These are phyloP conservation scores for Poecilia picta DNA, from an alignment of 2,797 vertebrate species.

Conservation along the genomic window DNA sequence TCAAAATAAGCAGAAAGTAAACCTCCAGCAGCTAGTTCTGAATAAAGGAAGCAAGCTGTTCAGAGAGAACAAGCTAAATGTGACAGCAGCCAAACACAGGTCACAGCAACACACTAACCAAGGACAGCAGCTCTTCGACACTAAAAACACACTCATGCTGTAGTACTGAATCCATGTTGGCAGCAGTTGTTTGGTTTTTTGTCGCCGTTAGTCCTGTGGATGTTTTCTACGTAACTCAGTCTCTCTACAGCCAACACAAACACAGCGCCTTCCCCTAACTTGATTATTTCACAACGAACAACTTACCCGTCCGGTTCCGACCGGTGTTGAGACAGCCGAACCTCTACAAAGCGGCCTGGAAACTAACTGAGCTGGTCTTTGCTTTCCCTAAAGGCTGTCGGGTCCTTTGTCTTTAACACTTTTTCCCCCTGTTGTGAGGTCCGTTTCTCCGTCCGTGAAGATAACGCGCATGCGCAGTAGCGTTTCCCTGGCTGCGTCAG, in stretches of 20 bases:
- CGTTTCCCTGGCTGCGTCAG: slow-evolving; percentile 73
- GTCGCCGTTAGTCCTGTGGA: slow-evolving; percentile 23
- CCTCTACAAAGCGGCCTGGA: slow-evolving; percentile 9
- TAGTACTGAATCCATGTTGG: slow-evolving; percentile 11
- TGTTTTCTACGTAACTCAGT: slow-evolving; percentile 63
- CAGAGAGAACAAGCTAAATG: slow-evolving; percentile 55
- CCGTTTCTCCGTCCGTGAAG: slow-evolving; percentile 38
- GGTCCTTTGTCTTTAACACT: slow-evolving; percentile 80
- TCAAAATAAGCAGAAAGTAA: slow-evolving; percentile 60
- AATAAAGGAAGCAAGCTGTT: slow-evolving; percentile 64
- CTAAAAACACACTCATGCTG: background rate
- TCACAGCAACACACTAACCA: background rate
- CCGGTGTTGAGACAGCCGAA: background rate
- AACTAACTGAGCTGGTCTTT: background rate
- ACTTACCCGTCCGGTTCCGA: slow-evolving; percentile 47
- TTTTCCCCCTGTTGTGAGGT: slow-evolving; percentile 71
- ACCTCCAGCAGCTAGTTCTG: slow-evolving; percentile 60
- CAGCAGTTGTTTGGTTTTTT: slow-evolving; percentile 13
- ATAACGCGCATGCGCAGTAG: slow-evolving; percentile 79
- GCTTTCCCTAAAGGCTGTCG: slow-evolving; percentile 36
- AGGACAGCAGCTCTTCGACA: background rate
- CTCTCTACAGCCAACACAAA: slow-evolving; percentile 54
- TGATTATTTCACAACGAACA: slow-evolving; percentile 29
- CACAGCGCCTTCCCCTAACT: slow-evolving; percentile 58
- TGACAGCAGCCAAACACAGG: slow-evolving; percentile 35